Evolutionary conservation across 2,888 invertebrate genomes (phyloP).

Genomic region (Syrista parreyssii): DNA sequence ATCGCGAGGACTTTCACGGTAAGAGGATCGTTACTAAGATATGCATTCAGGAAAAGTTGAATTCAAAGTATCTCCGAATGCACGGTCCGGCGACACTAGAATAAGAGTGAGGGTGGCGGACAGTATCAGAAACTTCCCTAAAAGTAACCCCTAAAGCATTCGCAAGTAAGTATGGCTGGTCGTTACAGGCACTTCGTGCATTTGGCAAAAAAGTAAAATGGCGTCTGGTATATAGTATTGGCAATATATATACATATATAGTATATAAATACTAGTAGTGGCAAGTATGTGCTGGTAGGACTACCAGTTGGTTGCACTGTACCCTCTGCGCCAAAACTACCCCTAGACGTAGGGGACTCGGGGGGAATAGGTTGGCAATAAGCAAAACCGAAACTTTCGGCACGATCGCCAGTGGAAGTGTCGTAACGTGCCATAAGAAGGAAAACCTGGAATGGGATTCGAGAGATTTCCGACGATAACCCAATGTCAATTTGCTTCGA

Average conservation of each 20-base stretch:
- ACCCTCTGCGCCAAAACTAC: neutral
- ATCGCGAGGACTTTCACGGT: constrained; percentile 21
- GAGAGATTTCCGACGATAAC: constrained; percentile 5
- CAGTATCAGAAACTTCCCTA: neutral
- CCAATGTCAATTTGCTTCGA: constrained; percentile 7
- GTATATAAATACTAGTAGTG: neutral
- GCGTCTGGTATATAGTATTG: neutral
- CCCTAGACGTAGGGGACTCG: neutral
- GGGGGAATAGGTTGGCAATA: neutral
- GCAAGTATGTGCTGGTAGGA: neutral
- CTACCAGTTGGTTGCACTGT: neutral
- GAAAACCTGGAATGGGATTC: neutral
- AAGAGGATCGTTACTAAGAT: neutral
- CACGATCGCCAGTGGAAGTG: neutral
- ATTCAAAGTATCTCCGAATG: neutral
- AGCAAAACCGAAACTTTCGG: constrained; percentile 3
- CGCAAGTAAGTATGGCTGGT: neutral
- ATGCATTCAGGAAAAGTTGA: neutral
- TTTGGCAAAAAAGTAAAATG: neutral
- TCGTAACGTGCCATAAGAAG: constrained; percentile 5
- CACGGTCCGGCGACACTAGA: neutral
- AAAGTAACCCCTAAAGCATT: neutral
- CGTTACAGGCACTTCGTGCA: neutral
- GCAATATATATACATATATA: too few relatives aligned
- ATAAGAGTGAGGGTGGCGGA: neutral